Percentiles rank a stretch among this genome's conserved stretches.
Evolutionary conservation across 2,888 invertebrate genomes (phyloP).

Genomic region (Drosophila formosana): DNA sequence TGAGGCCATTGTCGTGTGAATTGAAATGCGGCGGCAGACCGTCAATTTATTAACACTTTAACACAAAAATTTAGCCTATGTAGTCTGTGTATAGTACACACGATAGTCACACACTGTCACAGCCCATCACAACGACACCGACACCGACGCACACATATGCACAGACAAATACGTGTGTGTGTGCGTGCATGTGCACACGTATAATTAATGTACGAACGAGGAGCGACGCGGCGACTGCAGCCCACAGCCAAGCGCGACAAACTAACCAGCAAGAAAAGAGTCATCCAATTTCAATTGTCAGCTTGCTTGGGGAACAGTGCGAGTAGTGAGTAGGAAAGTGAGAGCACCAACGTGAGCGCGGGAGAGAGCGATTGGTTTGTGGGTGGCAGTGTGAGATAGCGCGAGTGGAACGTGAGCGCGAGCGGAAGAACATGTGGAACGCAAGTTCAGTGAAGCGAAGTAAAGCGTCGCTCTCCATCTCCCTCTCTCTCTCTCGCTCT

Average conservation of each 20-base stretch:
- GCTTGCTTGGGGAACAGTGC: constrained; percentile 4
- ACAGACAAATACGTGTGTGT: constrained; percentile 1
- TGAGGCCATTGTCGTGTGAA: constrained; percentile 59
- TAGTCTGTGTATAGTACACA: constrained; percentile 43
- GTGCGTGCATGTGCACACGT: constrained; percentile 23
- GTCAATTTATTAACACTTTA: constrained; percentile 79
- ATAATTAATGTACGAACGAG: constrained; percentile 28
- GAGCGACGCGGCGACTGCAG: constrained; percentile 50
- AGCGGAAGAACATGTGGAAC: constrained; percentile 23
- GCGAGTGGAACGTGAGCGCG: constrained; percentile 8
- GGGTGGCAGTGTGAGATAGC: constrained; percentile 21
- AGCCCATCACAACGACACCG: constrained; percentile 5
- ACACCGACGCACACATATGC: constrained; percentile 12
- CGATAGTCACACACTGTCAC: constrained; percentile 11
- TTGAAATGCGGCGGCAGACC: constrained; percentile 60
- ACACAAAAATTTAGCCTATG: constrained; percentile 68
- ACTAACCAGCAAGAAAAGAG: constrained; percentile 58
- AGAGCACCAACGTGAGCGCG: constrained; percentile 5
- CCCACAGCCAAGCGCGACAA: constrained; percentile 56
- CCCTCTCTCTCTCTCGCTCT: not conserved
- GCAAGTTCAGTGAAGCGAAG: constrained; percentile 15
- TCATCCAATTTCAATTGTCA: constrained; percentile 49
- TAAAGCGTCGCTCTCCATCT: constrained; percentile 1
- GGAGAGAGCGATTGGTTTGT: constrained; percentile 1
- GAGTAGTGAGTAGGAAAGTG: constrained; percentile 12